phyloP scores from a whole-genome alignment of 2,113 vertebrate species.

The Thalassoma bifasciatum region DNA sequence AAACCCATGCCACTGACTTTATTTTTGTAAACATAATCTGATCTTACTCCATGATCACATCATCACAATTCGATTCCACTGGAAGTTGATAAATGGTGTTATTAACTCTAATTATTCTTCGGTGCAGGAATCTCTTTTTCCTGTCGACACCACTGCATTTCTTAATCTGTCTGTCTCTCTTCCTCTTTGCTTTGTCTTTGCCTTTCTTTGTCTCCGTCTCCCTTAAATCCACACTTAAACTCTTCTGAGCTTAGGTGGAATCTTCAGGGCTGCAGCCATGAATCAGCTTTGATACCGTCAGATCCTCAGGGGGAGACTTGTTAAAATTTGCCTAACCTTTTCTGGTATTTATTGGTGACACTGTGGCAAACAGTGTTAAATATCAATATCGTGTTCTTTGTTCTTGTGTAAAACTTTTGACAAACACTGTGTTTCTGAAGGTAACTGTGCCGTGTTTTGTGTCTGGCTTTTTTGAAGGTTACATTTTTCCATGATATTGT shows the following conservation, averaged over 20 bases:
- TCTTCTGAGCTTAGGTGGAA: neutral
- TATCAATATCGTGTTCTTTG: neutral
- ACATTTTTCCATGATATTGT: conserved; percentile 21
- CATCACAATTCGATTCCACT: neutral
- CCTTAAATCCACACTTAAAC: conserved; percentile 7
- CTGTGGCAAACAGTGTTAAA: neutral
- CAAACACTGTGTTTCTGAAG: conserved; percentile 1
- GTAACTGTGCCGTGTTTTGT: conserved; percentile 2
- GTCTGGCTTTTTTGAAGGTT: conserved; percentile 15
- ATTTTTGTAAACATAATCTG: neutral
- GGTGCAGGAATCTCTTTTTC: neutral
- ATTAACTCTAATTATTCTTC: neutral
- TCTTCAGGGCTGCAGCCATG: neutral
- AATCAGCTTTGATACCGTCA: neutral
- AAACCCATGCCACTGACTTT: neutral
- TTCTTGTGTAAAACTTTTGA: neutral
- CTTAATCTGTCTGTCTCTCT: conserved; percentile 10
- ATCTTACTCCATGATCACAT: neutral
- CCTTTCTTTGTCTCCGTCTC: neutral
- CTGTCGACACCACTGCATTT: neutral
- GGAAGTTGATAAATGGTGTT: neutral
- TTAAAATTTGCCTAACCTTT: neutral
- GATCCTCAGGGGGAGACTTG: neutral
- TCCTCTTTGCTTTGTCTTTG: conserved; percentile 12
- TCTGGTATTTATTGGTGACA: neutral